Evolutionary conservation across 23 tunicate genomes (phyloP), one percentile per base, ranked within the genome.

Genomic region (Oikopleura albicans): DNA sequence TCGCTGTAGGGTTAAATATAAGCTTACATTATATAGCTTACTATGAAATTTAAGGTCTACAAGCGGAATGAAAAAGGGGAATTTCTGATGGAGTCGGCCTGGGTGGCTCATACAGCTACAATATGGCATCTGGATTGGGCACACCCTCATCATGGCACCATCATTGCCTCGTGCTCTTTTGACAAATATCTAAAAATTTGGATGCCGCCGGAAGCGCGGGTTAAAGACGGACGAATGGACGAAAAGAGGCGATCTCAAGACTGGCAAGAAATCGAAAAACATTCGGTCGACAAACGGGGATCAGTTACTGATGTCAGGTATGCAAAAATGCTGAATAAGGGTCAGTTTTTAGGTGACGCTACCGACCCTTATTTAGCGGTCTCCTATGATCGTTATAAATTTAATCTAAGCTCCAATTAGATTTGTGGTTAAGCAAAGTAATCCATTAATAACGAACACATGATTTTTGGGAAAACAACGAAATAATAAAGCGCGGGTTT

Each of bases 51-150:
- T n/a, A n/a, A 71, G 79, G 31, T 71, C 37, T 71, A 71, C 79
- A 71, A 71, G 37, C 27, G 35, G 31, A 29, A 71, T 37, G 34
- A 71, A 27, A 71, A 71, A 12, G 79, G 79, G 37, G 4, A 16
- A 2, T 71, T 12, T 29, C 37, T 16, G 4, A 22, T 16, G 4
- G 35, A 16, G 4, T 2, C 79, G 37, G 33, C 37, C 31, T 71
- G 79, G 79, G 2, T 71, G 37, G 79, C 79, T 2, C 79, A 71
- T 31, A 22, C 79, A 16, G 79, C 79, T 22, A 29, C 79, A 29
- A 71, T 71, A 2, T 71, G 79, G 79, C 79, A 71, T 29, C 79
- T 71, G 34, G 79, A 71, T 71, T 71, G 79, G 79, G 79, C 79
- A 2, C 79, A 71, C 35, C 79, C 79, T 29, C 79, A 29, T 29